A percentile compares a stretch with the other conserved stretches of the same genome.
phyloP scores from a whole-genome alignment of 2,113 vertebrate genomes.

The Charadrius vociferus region DNA sequence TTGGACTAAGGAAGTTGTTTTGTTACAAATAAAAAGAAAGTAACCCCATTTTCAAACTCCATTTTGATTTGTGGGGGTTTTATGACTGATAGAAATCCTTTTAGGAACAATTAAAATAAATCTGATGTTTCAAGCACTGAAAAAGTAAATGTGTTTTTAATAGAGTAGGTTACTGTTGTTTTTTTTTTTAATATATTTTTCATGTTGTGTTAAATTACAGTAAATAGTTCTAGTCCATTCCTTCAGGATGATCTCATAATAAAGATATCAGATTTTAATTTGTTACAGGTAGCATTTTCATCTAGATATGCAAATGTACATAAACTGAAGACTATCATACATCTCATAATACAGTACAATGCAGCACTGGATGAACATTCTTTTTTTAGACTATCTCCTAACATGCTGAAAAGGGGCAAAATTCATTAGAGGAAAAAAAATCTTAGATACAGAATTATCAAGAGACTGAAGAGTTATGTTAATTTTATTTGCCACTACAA shows the following conservation, averaged over 20 bases:
- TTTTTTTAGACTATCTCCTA: not conserved
- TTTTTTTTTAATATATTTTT: not conserved
- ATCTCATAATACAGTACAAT: not conserved
- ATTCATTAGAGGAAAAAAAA: not conserved
- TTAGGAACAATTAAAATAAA: conserved; percentile 24
- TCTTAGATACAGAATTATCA: not conserved
- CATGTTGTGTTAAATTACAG: not conserved
- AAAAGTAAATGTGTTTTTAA: not conserved
- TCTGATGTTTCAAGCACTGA: not conserved
- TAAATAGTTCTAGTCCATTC: not conserved
- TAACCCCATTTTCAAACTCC: not conserved
- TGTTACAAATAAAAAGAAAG: not conserved
- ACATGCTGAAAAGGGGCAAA: not conserved
- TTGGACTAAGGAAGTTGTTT: not conserved
- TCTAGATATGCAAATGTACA: not conserved
- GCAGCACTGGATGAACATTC: conserved; percentile 30
- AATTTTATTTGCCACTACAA: not conserved
- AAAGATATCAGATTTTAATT: not conserved
- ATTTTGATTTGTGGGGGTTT: not conserved
- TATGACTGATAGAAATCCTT: not conserved
- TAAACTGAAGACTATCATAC: not conserved
- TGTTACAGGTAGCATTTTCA: not conserved
- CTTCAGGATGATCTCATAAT: not conserved
- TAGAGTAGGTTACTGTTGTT: not conserved
- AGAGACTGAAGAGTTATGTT: not conserved